Percentiles rank a stretch among this genome's conserved stretches.
These are phyloP conservation scores for Tokudaia tokunoshimensis DNA, from an alignment of 2,797 vertebrate species.

Conservation along the genomic window DNA sequence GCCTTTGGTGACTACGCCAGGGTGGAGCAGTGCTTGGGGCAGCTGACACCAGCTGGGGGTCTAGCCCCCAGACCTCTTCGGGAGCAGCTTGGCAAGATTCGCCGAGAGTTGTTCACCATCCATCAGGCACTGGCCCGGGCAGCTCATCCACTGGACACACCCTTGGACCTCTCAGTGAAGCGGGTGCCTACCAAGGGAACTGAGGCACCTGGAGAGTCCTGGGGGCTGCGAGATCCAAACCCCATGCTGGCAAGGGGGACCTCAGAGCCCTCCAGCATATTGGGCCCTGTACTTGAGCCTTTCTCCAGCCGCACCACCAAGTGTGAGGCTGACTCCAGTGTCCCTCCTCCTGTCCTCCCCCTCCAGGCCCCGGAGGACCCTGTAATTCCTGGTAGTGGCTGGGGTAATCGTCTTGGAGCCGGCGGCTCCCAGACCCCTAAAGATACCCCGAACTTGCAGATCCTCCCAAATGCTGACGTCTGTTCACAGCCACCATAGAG, in stretches of 20 bases:
- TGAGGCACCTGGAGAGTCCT: constrained; percentile 41
- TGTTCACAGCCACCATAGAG: constrained; percentile 10
- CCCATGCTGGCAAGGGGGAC: background rate
- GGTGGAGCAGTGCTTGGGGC: constrained; percentile 93
- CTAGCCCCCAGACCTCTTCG: constrained; percentile 94
- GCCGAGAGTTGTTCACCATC: constrained; percentile 95
- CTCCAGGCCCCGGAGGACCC: constrained; percentile 81
- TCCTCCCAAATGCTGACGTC: constrained; percentile 78
- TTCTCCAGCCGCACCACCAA: constrained; percentile 95
- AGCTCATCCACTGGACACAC: constrained; percentile 90
- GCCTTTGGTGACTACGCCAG: constrained; percentile 95
- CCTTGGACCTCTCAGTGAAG: constrained; percentile 96
- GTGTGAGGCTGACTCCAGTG: constrained; percentile 98
- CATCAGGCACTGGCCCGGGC: constrained; percentile 94
- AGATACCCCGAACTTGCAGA: constrained; percentile 69
- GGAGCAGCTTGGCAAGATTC: constrained; percentile 96
- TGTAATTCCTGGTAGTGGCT: constrained; percentile 56
- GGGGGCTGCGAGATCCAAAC: constrained; percentile 32
- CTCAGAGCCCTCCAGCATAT: constrained; percentile 71
- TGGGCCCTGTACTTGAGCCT: constrained; percentile 82
- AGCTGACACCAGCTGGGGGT: constrained; percentile 91
- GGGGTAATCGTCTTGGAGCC: constrained; percentile 64
- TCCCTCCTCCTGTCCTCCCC: constrained; percentile 86
- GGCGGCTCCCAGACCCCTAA: constrained; percentile 89
- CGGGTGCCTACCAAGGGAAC: constrained; percentile 82